phyloP scores from a whole-genome alignment of 92 coral and sea anemone species.

The Heteractis magnifica region DNA sequence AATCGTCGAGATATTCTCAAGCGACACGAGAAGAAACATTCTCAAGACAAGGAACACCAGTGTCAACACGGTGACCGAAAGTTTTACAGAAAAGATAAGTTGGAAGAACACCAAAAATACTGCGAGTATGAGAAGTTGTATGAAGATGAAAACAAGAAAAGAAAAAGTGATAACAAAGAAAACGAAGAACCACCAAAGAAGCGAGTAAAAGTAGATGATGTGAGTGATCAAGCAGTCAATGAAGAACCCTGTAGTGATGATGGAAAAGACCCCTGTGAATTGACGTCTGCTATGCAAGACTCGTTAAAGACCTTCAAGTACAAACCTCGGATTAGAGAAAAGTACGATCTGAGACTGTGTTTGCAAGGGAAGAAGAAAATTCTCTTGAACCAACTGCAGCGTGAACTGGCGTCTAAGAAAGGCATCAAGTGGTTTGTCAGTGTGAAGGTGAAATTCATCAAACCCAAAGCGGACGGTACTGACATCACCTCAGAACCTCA shows the following conservation, averaged over 20 bases:
- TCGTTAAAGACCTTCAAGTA: neutral
- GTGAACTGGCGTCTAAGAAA: neutral
- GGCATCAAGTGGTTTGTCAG: constrained; percentile 32
- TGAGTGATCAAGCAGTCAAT: neutral
- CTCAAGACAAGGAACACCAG: neutral
- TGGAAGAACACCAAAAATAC: constrained; percentile 9
- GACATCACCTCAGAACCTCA: constrained; percentile 25
- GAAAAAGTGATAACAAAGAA: neutral
- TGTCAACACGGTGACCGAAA: too few species aligned
- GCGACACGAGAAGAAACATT: constrained; percentile 13
- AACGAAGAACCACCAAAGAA: constrained; percentile 1
- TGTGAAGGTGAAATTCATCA: constrained; percentile 7
- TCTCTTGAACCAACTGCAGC: neutral
- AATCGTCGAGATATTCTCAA: neutral
- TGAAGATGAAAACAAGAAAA: neutral
- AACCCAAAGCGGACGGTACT: constrained; percentile 16
- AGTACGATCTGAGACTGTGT: constrained; percentile 11
- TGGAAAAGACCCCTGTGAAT: constrained; percentile 14
- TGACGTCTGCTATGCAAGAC: constrained; percentile 31
- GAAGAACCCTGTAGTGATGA: neutral
- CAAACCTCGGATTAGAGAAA: constrained; percentile 16
- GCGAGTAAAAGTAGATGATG: neutral
- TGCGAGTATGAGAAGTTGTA: constrained; percentile 10
- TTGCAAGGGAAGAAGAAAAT: too few species aligned
- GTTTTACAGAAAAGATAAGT: constrained; percentile 3